Conservation (phyloP, 1,140 invertebrate genomes). For the Vanessa tameamea region DNA sequence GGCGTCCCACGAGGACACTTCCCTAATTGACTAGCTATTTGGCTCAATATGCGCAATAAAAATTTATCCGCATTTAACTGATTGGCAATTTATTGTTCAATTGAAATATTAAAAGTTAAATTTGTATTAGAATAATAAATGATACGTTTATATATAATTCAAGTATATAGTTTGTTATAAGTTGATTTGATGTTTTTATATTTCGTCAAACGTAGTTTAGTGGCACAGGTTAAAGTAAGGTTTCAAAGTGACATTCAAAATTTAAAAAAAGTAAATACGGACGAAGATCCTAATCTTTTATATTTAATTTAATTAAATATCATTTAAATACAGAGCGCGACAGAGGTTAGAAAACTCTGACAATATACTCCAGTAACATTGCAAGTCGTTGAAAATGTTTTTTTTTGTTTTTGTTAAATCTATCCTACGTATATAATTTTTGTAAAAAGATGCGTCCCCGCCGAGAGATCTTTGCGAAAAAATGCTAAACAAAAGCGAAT, state of each 20-base stretch:
- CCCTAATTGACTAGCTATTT: slow-evolving; percentile 15
- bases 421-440: background rate
- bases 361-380: no score
- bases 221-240: background rate
- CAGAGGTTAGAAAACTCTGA: no score
- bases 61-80: slow-evolving; percentile 7
- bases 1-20: slow-evolving; percentile 8
- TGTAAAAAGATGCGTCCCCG: background rate
- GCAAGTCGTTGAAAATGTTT: no score
- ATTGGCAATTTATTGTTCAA: background rate
- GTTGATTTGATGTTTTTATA: background rate
- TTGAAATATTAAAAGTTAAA: background rate
- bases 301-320: background rate
- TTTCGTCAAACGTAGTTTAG: background rate
- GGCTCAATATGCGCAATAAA: slow-evolving; percentile 14
- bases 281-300: background rate
- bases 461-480: background rate
- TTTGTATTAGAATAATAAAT: background rate
- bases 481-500: slow-evolving; percentile 20
- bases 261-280: background rate
- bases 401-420: no score
- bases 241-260: slow-evolving; percentile 8
- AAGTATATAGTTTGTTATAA: no score
- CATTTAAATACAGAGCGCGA: no score
- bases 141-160: no score